phyloP scores from a whole-genome alignment of 2,113 vertebrate genomes.

The Aegithalos caudatus region DNA sequence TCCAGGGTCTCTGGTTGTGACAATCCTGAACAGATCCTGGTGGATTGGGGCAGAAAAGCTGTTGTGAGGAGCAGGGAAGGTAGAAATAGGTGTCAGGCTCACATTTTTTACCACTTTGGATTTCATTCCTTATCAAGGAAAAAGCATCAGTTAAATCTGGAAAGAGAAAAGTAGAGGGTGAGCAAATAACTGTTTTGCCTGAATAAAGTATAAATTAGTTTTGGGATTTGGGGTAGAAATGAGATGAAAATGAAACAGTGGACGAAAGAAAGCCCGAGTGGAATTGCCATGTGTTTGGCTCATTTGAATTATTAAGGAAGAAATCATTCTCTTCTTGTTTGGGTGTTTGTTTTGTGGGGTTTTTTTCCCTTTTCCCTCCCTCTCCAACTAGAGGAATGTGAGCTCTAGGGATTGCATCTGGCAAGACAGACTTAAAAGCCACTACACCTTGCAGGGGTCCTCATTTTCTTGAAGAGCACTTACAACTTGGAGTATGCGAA shows the following conservation, averaged over 20 bases:
- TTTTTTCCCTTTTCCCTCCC: accelerated
- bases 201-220: neutral
- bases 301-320: neutral
- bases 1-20: accelerated
- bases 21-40: neutral
- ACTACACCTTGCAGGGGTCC: neutral
- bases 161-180: neutral
- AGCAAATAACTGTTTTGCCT: neutral
- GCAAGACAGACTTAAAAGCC: neutral
- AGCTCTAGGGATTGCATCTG: neutral
- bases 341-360: accelerated
- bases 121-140: neutral
- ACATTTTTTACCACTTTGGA: neutral
- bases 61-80: neutral
- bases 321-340: neutral
- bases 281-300: neutral
- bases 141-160: neutral
- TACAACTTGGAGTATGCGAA: neutral
- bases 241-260: neutral
- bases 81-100: neutral
- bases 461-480: neutral
- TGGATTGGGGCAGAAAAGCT: neutral
- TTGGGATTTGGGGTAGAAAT: neutral
- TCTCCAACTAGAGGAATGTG: neutral
- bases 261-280: neutral